phyloP scores from a whole-genome alignment of 2,797 vertebrate genomes.

The Pteropus rufus region DNA sequence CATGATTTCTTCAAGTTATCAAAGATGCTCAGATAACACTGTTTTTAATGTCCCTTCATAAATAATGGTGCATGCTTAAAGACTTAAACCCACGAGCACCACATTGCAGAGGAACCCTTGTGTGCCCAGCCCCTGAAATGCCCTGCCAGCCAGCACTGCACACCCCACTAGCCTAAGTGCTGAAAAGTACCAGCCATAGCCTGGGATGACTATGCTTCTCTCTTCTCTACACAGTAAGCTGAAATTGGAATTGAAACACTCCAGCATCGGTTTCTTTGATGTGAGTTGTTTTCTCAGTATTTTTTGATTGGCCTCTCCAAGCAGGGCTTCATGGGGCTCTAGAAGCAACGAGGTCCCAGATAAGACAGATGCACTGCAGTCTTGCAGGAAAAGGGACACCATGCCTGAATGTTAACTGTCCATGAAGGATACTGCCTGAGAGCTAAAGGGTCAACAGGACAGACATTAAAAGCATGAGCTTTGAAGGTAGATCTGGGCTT shows the following conservation, averaged over 20 bases:
- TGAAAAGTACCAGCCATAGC: not conserved
- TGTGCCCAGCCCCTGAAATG: not conserved
- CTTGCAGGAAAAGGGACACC: not conserved
- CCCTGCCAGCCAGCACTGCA: not conserved
- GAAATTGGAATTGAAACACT: slow-evolving; percentile 76
- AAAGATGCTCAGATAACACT: not conserved
- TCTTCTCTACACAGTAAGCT: slow-evolving; percentile 57
- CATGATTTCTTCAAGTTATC: not conserved
- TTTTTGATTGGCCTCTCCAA: not conserved
- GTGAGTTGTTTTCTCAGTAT: slow-evolving; percentile 66
- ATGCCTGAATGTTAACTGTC: not conserved
- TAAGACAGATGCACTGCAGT: not conserved
- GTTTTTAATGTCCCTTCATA: not conserved
- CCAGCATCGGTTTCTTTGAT: slow-evolving; percentile 67
- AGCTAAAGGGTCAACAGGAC: not conserved
- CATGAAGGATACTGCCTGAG: not conserved
- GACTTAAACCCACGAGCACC: not conserved
- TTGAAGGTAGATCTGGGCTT: not conserved
- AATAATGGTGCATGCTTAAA: not conserved
- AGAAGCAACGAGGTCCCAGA: not conserved
- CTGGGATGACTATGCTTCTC: not conserved
- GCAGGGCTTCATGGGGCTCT: not conserved
- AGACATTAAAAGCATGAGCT: not conserved
- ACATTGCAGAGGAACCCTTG: not conserved
- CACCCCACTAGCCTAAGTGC: not conserved